phyloP scores from a whole-genome alignment of 2,797 vertebrate genomes.

The Echeneis naucrates region DNA sequence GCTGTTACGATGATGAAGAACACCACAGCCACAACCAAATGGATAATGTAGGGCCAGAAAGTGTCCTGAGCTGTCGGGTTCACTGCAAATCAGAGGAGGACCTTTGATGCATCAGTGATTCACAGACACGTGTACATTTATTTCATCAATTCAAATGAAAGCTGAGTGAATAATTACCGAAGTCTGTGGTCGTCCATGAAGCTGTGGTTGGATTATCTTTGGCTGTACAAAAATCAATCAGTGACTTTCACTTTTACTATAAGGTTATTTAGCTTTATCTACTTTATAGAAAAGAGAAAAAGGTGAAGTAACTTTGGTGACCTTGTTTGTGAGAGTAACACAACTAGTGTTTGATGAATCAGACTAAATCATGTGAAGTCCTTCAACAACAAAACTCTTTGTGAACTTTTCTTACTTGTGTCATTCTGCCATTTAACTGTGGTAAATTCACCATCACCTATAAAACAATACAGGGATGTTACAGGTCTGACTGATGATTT shows the following conservation, averaged over 20 bases:
- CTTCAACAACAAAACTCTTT: no score
- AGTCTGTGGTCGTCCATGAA: fast-evolving
- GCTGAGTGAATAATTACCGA: no score
- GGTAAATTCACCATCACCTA: fast-evolving
- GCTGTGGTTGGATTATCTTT: neutral
- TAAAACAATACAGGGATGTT: slow-evolving; percentile 11
- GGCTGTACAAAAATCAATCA: neutral
- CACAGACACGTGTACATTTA: neutral
- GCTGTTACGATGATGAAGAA: slow-evolving; percentile 8
- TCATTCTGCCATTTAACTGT: neutral
- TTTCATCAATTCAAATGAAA: neutral
- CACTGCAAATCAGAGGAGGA: neutral
- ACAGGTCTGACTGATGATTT: neutral
- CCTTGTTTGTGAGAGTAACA: no score
- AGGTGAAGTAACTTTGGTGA: no score
- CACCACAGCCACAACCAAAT: neutral
- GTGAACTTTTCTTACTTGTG: slow-evolving; percentile 43
- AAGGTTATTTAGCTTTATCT: no score
- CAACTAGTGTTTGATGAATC: neutral
- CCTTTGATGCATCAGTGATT: neutral
- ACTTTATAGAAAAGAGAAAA: no score
- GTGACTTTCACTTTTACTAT: no score
- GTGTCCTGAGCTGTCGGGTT: fast-evolving
- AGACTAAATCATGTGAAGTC: neutral
- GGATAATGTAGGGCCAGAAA: neutral